A percentile compares a stretch with the other conserved stretches of the same genome.
Evolutionary conservation across 2,888 invertebrate species (phyloP).

Genomic region (Hypercompe scribonia): DNA sequence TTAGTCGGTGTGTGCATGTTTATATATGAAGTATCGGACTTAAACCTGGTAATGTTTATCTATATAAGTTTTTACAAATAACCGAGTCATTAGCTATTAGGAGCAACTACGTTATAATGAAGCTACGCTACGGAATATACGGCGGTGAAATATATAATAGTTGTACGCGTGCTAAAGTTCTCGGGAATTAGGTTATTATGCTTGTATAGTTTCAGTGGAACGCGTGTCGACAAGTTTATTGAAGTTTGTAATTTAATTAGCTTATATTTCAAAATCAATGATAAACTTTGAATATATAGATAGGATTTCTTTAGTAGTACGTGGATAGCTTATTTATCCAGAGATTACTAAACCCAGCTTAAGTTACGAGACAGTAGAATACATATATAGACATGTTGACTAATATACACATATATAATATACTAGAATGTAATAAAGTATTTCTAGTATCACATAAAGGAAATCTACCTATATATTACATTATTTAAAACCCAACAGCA

Average conservation of each 20-base stretch:
- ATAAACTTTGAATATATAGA: not conserved
- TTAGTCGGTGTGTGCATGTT: constrained; percentile 21
- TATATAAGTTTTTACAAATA: constrained; percentile 78
- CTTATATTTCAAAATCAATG: not conserved
- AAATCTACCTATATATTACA: no score
- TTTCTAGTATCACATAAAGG: no score
- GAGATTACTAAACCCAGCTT: no score
- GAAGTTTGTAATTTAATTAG: constrained; percentile 7
- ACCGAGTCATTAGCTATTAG: constrained; percentile 72
- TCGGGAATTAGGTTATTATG: constrained; percentile 30
- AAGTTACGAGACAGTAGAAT: not conserved
- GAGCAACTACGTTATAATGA: constrained; percentile 60
- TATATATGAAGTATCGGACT: constrained; percentile 54
- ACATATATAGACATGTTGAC: no score
- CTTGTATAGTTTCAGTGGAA: constrained; percentile 4
- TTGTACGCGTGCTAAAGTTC: constrained; percentile 25
- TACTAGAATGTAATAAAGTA: no score
- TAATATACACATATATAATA: no score
- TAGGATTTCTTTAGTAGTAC: not conserved
- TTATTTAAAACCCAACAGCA: no score
- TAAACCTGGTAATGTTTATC: constrained; percentile 59
- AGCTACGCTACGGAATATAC: constrained; percentile 53
- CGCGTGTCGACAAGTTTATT: not conserved
- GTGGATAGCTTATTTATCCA: not conserved
- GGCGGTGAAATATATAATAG: constrained; percentile 44